phyloP scores from a whole-genome alignment of 2,113 vertebrate species.

The Arizona elegans region DNA sequence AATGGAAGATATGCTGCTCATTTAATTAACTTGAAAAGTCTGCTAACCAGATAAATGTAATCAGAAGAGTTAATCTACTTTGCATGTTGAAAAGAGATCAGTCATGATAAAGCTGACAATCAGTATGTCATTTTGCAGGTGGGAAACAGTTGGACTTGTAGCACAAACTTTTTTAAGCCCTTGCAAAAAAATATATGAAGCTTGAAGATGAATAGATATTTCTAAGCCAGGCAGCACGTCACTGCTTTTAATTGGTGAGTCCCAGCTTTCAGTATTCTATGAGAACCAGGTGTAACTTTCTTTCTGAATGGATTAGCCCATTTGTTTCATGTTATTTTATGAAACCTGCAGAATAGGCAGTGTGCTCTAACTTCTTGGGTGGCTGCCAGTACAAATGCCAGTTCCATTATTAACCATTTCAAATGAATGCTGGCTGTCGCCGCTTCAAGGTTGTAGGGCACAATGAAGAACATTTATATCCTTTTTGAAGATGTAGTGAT shows the following conservation, averaged over 20 bases:
- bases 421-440: slow-evolving; percentile 49
- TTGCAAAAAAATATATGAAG: slow-evolving; percentile 5
- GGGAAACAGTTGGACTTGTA: neutral
- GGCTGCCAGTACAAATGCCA: slow-evolving; percentile 39
- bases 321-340: slow-evolving; percentile 50
- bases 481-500: slow-evolving; percentile 47
- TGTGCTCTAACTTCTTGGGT: slow-evolving; percentile 39
- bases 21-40: neutral
- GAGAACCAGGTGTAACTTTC: slow-evolving; percentile 46
- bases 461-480: slow-evolving; percentile 50
- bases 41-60: neutral
- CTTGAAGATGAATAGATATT: slow-evolving; percentile 4
- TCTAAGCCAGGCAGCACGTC: slow-evolving; percentile 23
- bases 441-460: slow-evolving; percentile 32
- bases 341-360: slow-evolving; percentile 52
- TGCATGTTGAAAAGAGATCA: neutral
- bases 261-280: slow-evolving; percentile 27
- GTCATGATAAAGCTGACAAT: neutral
- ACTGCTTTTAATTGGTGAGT: neutral
- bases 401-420: slow-evolving; percentile 50
- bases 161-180: slow-evolving; percentile 8
- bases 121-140: neutral
- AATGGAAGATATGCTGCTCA: neutral
- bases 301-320: slow-evolving; percentile 37
- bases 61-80: neutral